Evolutionary conservation across 1,140 invertebrate genomes (phyloP).

Genomic region (Zophobas atratus): DNA sequence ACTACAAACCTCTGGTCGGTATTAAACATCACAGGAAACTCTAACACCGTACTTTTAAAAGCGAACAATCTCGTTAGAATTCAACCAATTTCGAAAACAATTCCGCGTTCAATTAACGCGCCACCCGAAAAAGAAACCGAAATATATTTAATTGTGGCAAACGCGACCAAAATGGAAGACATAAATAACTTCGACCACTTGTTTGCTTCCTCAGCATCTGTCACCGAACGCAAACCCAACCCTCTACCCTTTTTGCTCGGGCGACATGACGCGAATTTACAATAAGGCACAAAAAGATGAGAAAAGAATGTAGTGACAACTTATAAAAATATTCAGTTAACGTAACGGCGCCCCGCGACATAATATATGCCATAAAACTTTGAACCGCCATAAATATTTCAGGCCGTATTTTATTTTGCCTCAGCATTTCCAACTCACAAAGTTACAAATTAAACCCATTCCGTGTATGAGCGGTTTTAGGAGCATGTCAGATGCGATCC

Average conservation of each 20-base stretch:
- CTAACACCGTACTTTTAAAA: too few species aligned
- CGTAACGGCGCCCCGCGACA: conserved; percentile 36
- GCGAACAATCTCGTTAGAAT: background rate
- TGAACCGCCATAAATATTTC: conserved; percentile 50
- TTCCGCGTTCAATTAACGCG: background rate
- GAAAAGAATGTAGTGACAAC: conserved; percentile 51
- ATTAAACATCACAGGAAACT: too few species aligned
- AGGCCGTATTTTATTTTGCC: conserved; percentile 23
- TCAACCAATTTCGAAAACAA: background rate
- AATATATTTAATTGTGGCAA: conserved; percentile 58
- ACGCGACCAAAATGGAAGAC: conserved; percentile 55
- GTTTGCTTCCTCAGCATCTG: conserved; percentile 59
- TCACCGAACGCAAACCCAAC: conserved; percentile 52
- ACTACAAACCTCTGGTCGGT: too few species aligned
- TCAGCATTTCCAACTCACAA: background rate
- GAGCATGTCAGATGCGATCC: too few species aligned
- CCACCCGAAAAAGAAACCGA: conserved; percentile 34
- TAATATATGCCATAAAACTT: conserved; percentile 48
- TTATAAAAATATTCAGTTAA: conserved; percentile 51
- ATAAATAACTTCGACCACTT: conserved; percentile 62
- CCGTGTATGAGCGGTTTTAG: too few species aligned
- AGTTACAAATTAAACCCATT: too few species aligned
- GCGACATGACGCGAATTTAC: conserved; percentile 52
- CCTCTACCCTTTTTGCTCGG: conserved; percentile 47
- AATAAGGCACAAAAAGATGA: conserved; percentile 51